Conservation (phyloP, 2,113 vertebrate genomes). For the Ctenodactylus gundi region DNA sequence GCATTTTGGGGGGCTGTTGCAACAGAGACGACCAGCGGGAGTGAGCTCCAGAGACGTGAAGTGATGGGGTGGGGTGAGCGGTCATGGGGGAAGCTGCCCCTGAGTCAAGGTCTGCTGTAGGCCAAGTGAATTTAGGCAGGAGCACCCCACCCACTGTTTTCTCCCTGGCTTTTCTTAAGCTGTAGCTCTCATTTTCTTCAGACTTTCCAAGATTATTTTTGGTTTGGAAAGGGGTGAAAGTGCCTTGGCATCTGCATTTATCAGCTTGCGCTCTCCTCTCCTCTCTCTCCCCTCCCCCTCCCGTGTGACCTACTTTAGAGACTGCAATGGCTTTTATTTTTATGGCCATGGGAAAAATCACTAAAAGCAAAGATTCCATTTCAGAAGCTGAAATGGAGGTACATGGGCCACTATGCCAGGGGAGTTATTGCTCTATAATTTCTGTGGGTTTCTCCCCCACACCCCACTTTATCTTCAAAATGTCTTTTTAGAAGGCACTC, state of each 20-base stretch:
- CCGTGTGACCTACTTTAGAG: constrained; percentile 65
- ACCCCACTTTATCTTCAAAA: neutral
- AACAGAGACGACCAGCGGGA: constrained; percentile 11
- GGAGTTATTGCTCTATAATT: neutral
- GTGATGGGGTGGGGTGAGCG: neutral
- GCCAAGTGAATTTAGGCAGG: neutral
- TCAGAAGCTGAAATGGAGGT: neutral
- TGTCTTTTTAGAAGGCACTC: neutral
- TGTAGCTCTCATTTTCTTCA: neutral
- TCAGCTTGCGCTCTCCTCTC: neutral
- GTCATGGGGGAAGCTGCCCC: neutral
- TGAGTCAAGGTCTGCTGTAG: neutral
- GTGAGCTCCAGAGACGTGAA: neutral
- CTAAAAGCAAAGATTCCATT: neutral
- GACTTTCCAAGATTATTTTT: constrained; percentile 60
- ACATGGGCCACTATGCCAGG: neutral
- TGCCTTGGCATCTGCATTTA: constrained; percentile 68
- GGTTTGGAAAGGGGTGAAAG: constrained; percentile 59
- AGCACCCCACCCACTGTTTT: neutral
- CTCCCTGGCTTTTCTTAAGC: neutral
- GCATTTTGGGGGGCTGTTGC: too few relatives aligned
- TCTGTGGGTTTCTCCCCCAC: neutral
- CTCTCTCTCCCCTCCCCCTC: neutral
- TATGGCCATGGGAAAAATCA: constrained; percentile 38
- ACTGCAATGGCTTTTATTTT: constrained; percentile 51